Evolutionary conservation across 2,113 vertebrate genomes (phyloP).

Genomic region (Neodontobutis hainanensis): DNA sequence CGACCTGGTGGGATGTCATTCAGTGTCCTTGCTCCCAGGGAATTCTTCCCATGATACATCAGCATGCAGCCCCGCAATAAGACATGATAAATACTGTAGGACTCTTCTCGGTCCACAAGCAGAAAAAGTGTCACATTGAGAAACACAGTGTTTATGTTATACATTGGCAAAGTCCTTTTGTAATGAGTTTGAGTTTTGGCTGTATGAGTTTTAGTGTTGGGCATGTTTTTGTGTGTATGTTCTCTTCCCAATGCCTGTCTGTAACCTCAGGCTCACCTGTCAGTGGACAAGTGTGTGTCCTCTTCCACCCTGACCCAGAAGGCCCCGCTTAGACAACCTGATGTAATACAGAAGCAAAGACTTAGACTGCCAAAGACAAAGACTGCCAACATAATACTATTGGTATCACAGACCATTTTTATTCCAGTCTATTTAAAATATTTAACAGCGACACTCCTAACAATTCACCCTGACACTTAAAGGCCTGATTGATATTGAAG

Average conservation of each 20-base stretch:
- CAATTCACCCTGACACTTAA: background rate
- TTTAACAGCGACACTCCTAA: background rate
- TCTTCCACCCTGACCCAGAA: conserved; percentile 31
- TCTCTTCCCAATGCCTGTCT: conserved; percentile 46
- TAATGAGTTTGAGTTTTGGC: too few species aligned
- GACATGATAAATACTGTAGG: conserved; percentile 32
- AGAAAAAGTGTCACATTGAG: background rate
- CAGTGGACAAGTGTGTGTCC: conserved; percentile 48
- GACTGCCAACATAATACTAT: too few species aligned
- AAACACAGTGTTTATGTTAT: background rate
- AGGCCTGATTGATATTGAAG: background rate
- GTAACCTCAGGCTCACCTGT: conserved; percentile 45
- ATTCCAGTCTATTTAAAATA: too few species aligned
- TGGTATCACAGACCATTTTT: too few species aligned
- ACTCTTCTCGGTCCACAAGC: conserved; percentile 8
- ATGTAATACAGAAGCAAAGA: conserved; percentile 22
- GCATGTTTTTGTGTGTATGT: conserved; percentile 19
- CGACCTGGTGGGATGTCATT: conserved; percentile 36
- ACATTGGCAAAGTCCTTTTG: conserved; percentile 41
- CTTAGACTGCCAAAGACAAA: background rate
- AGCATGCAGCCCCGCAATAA: conserved; percentile 36
- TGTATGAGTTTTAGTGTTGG: background rate
- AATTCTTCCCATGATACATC: conserved; percentile 43
- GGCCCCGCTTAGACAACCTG: conserved; percentile 47
- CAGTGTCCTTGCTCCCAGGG: conserved; percentile 51